phyloP scores from a whole-genome alignment of 2,797 vertebrate genomes.

The Danio choprae region DNA sequence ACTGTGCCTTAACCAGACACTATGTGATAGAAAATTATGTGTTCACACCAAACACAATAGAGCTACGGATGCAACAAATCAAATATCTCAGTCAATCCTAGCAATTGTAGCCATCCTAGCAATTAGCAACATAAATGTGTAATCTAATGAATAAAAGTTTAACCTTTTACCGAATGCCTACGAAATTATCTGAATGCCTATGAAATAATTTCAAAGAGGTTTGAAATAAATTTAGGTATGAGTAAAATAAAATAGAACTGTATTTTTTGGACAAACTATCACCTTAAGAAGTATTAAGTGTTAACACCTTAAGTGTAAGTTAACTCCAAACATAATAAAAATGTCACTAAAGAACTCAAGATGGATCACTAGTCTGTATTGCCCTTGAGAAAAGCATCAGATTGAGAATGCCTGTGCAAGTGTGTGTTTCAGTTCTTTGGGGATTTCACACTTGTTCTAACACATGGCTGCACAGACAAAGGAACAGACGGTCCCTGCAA shows the following conservation, averaged over 20 bases:
- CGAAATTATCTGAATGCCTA: too few relatives aligned
- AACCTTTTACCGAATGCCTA: too few relatives aligned
- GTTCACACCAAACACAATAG: too few relatives aligned
- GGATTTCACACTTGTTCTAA: slow-evolving; percentile 70
- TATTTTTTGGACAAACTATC: not conserved
- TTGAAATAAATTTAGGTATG: not conserved
- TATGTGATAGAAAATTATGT: too few relatives aligned
- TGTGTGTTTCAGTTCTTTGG: slow-evolving; percentile 17
- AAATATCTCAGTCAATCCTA: too few relatives aligned
- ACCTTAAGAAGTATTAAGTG: too few relatives aligned
- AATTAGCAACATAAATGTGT: too few relatives aligned
- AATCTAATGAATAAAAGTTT: too few relatives aligned
- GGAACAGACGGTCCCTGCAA: slow-evolving; percentile 70
- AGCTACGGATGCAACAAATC: too few relatives aligned
- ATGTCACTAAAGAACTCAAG: not conserved
- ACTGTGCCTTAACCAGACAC: too few relatives aligned
- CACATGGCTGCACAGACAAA: slow-evolving; percentile 59
- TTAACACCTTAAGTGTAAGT: not conserved
- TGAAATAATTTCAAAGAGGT: too few relatives aligned
- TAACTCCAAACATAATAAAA: not conserved
- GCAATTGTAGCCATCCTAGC: too few relatives aligned
- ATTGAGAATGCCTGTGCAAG: slow-evolving; percentile 4
- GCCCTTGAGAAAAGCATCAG: slow-evolving; percentile 1
- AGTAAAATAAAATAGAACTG: not conserved
- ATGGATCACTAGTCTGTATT: not conserved